Percentiles rank a stretch among this genome's conserved stretches.
These are phyloP conservation scores for Macroglossus sobrinus DNA, from an alignment of 2,113 vertebrate genomes.

Conservation along the genomic window DNA sequence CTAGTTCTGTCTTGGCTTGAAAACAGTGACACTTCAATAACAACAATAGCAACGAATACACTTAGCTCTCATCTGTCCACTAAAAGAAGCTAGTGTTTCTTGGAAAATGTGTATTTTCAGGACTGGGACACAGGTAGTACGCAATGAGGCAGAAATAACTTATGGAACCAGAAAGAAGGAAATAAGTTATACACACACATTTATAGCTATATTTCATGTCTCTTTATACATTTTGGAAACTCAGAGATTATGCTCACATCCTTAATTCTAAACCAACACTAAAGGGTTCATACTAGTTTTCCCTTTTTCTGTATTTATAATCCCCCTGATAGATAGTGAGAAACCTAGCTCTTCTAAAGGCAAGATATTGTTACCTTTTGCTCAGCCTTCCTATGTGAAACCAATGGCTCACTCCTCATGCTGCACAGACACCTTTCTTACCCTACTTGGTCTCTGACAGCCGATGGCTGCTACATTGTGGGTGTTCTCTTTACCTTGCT, in stretches of 20 bases:
- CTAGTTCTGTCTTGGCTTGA: not conserved
- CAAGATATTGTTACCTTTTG: not conserved
- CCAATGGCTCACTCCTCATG: fast-evolving
- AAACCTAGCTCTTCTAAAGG: not conserved
- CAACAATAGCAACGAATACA: not conserved
- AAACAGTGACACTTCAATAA: not conserved
- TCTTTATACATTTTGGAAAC: not conserved
- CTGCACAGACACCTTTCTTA: not conserved
- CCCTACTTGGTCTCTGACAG: not conserved
- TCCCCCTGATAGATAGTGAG: not conserved
- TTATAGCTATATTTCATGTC: not conserved
- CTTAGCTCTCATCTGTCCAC: not conserved
- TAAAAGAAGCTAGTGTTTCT: not conserved
- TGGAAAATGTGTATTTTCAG: not conserved
- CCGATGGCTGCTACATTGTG: no score
- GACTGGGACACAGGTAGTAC: not conserved
- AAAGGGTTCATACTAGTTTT: not conserved
- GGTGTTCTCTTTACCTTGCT: not conserved
- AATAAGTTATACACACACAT: not conserved
- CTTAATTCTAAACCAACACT: not conserved
- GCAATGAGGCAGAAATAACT: not conserved
- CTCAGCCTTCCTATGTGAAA: not conserved
- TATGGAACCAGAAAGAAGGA: not conserved
- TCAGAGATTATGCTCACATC: not conserved
- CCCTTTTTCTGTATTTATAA: not conserved